A percentile compares a stretch with the other conserved stretches of the same genome.
Conservation (phyloP, 2,888 invertebrate species). For the Torymus tubicola region DNA sequence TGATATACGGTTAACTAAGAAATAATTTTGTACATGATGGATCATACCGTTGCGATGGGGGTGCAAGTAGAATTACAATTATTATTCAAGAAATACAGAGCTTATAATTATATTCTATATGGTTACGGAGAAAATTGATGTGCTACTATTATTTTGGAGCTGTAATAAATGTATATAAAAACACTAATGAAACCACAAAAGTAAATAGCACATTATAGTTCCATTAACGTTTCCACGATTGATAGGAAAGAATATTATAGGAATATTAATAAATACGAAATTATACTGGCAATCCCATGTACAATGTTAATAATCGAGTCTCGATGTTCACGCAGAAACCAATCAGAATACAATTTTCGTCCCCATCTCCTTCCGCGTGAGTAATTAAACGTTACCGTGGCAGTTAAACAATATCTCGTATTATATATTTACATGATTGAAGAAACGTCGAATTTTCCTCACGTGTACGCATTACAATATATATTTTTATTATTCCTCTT, state of each 20-base stretch:
- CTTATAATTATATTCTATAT: too few relatives aligned
- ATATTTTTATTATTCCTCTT: slow-evolving; percentile 35
- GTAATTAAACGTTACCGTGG: slow-evolving; percentile 63
- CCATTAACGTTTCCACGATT: too few relatives aligned
- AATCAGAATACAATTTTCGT: slow-evolving; percentile 1
- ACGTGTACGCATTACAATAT: slow-evolving; percentile 54
- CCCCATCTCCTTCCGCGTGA: slow-evolving; percentile 54
- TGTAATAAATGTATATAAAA: too few relatives aligned
- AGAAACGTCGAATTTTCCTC: slow-evolving; percentile 48
- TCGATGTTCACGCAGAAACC: background rate
- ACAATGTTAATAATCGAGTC: slow-evolving; percentile 7
- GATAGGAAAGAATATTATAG: too few relatives aligned
- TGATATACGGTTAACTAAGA: background rate
- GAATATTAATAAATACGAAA: background rate
- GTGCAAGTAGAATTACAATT: slow-evolving; percentile 1
- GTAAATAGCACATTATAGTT: too few relatives aligned
- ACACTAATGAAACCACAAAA: too few relatives aligned
- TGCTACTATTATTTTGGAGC: too few relatives aligned
- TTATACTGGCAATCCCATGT: background rate
- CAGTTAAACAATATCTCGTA: slow-evolving; percentile 68
- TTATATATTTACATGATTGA: slow-evolving; percentile 63
- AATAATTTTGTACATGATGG: slow-evolving; percentile 35
- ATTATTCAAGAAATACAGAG: too few relatives aligned
- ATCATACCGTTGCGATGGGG: background rate
- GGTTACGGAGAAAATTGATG: too few relatives aligned